Base-by-base conservation (phyloP, 2,797 vertebrate genomes). In the Hippopotamyrus pictus region DNA sequence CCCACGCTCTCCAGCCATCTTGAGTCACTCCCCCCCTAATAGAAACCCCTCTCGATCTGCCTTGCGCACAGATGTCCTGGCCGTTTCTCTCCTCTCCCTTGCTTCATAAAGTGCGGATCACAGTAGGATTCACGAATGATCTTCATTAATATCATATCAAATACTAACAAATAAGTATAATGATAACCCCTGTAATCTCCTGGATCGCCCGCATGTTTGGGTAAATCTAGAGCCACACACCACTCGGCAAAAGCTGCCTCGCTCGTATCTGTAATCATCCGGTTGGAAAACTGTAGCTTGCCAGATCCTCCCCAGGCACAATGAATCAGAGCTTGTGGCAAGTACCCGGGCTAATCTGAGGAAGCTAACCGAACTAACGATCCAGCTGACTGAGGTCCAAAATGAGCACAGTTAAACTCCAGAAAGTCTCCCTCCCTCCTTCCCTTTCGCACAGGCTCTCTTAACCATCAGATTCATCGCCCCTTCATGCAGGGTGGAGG, bases 351-450 rank as follows among this genome's bases (percentile, higher is more conserved):
- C 53, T 57, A 87, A 87, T 87, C 86, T 41, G 17, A 57, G 86
- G 53, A 87, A 87, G 37, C 53, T 59, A 87, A 87, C 29, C 41
- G 41, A 44, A 22, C 86, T 59, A 87, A 59, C 29, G 6, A 87
- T 87, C 86, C 86, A 59, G 51, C 53, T 87, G 86, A 54, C 33
- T 59, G 53, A 59, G 53, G 22, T 87, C 86, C 86, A 87, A 59
- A 51, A 41, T 82, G 50, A 87, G 33, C 33, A 41, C 29, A 87
- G 86, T 41, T 87, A 57, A 54, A 54, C 53, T 57, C 50, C 50
- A 87, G 53, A 41, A 87, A 57, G 85, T 57, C 29, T 87, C 17
- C 22, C 51, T 12, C 86, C 25, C 9, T 25, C n/a, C 86, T 12
- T 17, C 12, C 12, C 22, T 0, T 53, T 17, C 22, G 9, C 48